Base-by-base conservation (phyloP, 2,888 invertebrate species). In the Hydropsyche betteni region DNA sequence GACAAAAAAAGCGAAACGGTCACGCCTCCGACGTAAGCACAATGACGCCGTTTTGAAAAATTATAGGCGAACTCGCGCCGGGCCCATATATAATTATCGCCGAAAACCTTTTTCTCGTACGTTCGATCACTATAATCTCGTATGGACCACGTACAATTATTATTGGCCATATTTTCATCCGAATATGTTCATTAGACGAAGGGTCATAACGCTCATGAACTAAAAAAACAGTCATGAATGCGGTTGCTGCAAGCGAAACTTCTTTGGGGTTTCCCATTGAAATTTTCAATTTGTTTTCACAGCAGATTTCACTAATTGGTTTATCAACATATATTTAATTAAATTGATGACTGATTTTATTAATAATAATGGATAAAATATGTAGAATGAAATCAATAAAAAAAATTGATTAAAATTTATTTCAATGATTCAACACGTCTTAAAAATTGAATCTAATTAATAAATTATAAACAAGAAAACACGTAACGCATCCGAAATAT, bases 21-120 rank as follows among this genome's bases (percentile, higher is more conserved):
- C 74, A 76, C 76, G 72, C 76, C 78, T n/a, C 76, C 64, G 51
- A 73, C 51, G 52, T 73, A 73, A 68, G 76, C 70, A 78, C 78
- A 78, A 78, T 78, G 78, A 78, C 78, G 78, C 69, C 69, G 75
- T 78, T 76, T 44, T 44, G 44, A 44, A 78, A 77, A 64, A 77
- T 77, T 77, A 77, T 77, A 77, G 77, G 75, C 71, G 74, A 74
- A 77, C 75, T 71, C 69, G 64, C 36, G 34, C 74, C 74, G 34
- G 72, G 72, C 76, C 78, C 44, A 10, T 44, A 70, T 73, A 70
- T 75, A 78, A 76, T 76, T 78, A 76, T 74, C 75, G 51, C 72
- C 71, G 64, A 76, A 24, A 74, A 76, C 76, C 78, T 75, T 78
- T 78, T 75, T 72, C 53, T 64, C 50, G 58, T 16, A 52, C 69